phyloP scores from a whole-genome alignment of 1,140 invertebrate species.

The Bombus huntii region DNA sequence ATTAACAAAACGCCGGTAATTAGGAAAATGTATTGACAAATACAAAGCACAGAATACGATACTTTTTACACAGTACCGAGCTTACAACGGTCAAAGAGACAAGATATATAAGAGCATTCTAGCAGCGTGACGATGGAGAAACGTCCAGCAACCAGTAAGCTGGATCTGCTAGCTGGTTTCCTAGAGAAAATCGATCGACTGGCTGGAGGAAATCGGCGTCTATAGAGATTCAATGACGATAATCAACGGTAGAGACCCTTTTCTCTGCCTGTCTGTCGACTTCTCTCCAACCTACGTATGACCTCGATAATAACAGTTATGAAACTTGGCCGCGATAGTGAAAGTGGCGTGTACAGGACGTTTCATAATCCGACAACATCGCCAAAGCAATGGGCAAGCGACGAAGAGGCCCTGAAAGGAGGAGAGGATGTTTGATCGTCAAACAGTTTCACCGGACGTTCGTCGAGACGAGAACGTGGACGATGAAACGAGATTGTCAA shows the following conservation, averaged over 20 bases:
- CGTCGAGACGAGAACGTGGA: background rate
- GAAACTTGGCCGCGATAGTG: constrained; percentile 77
- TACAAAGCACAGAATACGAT: no score
- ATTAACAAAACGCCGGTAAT: no score
- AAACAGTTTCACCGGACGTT: constrained; percentile 25
- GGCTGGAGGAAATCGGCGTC: background rate
- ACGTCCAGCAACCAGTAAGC: background rate
- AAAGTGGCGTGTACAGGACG: constrained; percentile 74
- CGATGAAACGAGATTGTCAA: background rate
- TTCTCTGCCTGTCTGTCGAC: constrained; percentile 49
- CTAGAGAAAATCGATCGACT: background rate
- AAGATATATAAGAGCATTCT: no score
- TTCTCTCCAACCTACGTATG: constrained; percentile 68
- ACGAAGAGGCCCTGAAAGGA: background rate
- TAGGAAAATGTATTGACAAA: no score
- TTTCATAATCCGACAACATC: constrained; percentile 68
- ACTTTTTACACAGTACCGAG: no score
- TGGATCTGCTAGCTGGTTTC: background rate
- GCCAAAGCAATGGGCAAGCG: constrained; percentile 7
- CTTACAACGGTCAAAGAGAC: no score
- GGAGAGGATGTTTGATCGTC: constrained; percentile 41
- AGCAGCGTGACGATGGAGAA: no score
- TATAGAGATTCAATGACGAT: background rate
- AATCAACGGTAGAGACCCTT: constrained; percentile 51
- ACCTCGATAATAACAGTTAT: constrained; percentile 78